Evolutionary conservation across 2,797 vertebrate genomes (phyloP), one percentile per base, ranked within the genome.

Genomic region (Triplophysa bombifrons): DNA sequence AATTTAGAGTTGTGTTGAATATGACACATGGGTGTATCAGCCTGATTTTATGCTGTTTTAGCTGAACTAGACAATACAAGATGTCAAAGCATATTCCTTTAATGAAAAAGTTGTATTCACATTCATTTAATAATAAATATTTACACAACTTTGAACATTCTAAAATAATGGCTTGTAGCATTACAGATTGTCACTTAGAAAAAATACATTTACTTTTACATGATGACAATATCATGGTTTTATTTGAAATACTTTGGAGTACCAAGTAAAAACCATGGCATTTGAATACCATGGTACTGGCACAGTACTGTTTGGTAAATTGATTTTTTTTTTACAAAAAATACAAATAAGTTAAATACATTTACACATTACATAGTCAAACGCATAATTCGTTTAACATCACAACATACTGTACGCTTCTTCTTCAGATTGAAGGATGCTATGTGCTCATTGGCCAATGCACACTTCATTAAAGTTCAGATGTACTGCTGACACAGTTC

Each of bases 61-160:
- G 1, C 14, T 38, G 17, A 50, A 50, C 22, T 13, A 67, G 6
- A 41, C 34, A 64, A 13, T 25, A 58, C 38, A 76, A 44, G 16
- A 75, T 19, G 3, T 51, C 22, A 64, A 55, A 44, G 63, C 34
- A 27, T 25, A 65, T 65, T 63, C 27, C 11, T 76, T 66, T 69
- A 48, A 74, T 74, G 19, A 41, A 50, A 69, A 60, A 50, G 34
- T 38, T 22, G 69, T 76, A 77, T 50, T 69, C 1, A 60, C 5
- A 7, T 68, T 5, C 13, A 58, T 50, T 60, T 53, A 78, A 64
- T 14, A 78, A 78, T 55, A 77, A 78, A 78, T 55, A 77, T 8
- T 34, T 30, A 2, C n/a, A 51, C 75, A 70, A 71, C 30, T 19
- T 78, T 44, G 27, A 41, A 72, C 30, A 71, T 44, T 56, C 7